Base-by-base conservation (phyloP, 2,797 vertebrate species). In the Bovichtus variegatus region DNA sequence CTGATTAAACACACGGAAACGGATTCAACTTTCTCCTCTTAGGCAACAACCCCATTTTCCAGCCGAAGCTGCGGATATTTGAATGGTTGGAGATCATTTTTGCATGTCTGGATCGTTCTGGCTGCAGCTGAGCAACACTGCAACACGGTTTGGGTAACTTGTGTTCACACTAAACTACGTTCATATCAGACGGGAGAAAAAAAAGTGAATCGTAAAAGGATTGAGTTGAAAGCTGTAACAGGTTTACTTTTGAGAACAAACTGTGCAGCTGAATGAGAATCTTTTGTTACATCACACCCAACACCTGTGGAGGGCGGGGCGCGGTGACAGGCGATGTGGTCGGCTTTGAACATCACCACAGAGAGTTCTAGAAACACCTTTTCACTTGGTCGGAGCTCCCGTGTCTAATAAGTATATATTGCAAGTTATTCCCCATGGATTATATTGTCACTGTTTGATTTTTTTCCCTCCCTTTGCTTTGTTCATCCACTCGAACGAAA, bases 11-110 rank as follows among this genome's bases (percentile, higher is more conserved):
- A 38, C 57, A 36, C 71, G 41, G 49, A 78, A 83, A 88, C 15
- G 81, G 65, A 81, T 72, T 88, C 58, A 73, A 54, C 50, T 11
- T 64, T 78, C 70, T 53, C 69, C 55, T 78, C 49, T 61, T 54
- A 58, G 68, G 53, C 40, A 75, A 69, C 76, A 77, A 89, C 53
- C 81, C 86, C 74, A 90, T 87, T 64, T 89, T 71, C 40, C 68
- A 79, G 49, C 71, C 78, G 78, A 85, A 84, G 57, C 85, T 81
- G 63, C 60, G 21, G 46, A 80, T 25, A 95, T 96, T 96, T 96
- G 92, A 94, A 95, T 96, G 82, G 74, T 71, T 87, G 65, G 29
- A 86, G 64, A 60, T 21, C 36, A 21, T 38, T 54, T 94, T 96
- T 95, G 95, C 93, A 94, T 95, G 73, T 87, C 78, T 74, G 63